Evolutionary conservation across 2,888 invertebrate species (phyloP).

Genomic region (Epinotia demarniana): DNA sequence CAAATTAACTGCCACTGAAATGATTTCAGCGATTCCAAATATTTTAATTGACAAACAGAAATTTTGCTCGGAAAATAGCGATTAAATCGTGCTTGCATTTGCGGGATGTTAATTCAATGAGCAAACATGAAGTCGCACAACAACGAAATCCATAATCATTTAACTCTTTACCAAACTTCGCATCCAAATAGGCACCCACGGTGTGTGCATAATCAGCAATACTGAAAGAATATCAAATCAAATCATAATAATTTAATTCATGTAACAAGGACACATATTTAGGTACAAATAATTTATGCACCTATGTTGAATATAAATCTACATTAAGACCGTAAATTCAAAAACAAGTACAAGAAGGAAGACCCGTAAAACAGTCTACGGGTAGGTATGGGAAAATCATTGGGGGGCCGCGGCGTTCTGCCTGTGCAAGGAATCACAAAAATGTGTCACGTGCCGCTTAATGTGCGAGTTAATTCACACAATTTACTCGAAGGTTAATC

Average conservation of each 20-base stretch:
- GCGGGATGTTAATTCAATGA: slow-evolving; percentile 77
- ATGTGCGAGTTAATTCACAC: slow-evolving; percentile 42
- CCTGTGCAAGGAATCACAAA: slow-evolving; percentile 23
- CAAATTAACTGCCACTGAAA: slow-evolving; percentile 77
- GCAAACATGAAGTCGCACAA: slow-evolving; percentile 73
- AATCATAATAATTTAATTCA: too few relatives aligned
- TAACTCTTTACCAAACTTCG: slow-evolving; percentile 17
- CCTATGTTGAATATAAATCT: too few relatives aligned
- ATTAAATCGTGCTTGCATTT: slow-evolving; percentile 79
- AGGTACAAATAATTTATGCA: too few relatives aligned
- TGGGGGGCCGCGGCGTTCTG: not conserved
- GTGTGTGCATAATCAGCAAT: not conserved
- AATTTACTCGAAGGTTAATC: slow-evolving; percentile 44
- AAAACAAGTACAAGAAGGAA: not conserved
- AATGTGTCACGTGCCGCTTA: slow-evolving; percentile 39
- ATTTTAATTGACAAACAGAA: slow-evolving; percentile 84
- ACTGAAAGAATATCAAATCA: too few relatives aligned
- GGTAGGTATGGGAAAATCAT: not conserved
- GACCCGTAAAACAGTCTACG: not conserved
- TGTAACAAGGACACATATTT: too few relatives aligned
- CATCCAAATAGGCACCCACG: not conserved
- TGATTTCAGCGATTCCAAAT: slow-evolving; percentile 80
- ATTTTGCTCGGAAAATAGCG: slow-evolving; percentile 74
- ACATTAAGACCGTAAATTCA: not conserved
- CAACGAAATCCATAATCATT: slow-evolving; percentile 58